Evolutionary conservation across 2,797 vertebrate genomes (phyloP), one percentile per base, ranked within the genome.

Genomic region (Thamnophis elegans): DNA sequence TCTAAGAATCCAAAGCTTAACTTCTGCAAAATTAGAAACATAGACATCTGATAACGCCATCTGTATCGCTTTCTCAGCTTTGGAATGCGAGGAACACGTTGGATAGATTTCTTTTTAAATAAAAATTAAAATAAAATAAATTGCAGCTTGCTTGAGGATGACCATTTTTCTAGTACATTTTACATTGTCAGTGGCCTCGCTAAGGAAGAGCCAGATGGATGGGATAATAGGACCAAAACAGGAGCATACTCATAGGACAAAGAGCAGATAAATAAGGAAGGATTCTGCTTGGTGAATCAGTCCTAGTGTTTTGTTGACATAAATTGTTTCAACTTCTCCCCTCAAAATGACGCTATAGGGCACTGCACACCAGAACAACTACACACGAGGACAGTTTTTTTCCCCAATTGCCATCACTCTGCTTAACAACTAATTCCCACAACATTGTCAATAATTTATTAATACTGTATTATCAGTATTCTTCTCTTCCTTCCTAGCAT

Each of bases 11-110:
- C 92, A 92, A 55, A 54, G 56, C 47, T 92, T 58, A 89, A 62
- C 85, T 90, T 68, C 65, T 32, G 55, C 20, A 47, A 62, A 85
- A 89, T 92, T 85, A 86, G 88, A 92, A 92, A 86, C n/a, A 86
- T 59, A 89, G 12, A 68, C 59, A 86, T 90, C 87, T 89, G 58
- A 86, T 65, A n/a, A 14, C 47, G n/a, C 91, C 91, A 92, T 92
- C 92, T 89, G 92, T 86, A 62, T 47, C 25, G 28, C 12, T 90
- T 89, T 32, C 47, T 22, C 73, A 55, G 58, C 32, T 89, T 82
- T 51, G 26, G 56, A 85, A 86, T 89, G 9, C 12, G 26, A 8
- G 25, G 47, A 89, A 65, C 59, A 86, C 68, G 89, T 86, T 89
- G 28, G 65, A 25, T 10, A 53, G 26, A 82, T 82, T 47, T 47